Conservation (phyloP, 2,888 invertebrate genomes). For the Pyrrhosoma nymphula region DNA sequence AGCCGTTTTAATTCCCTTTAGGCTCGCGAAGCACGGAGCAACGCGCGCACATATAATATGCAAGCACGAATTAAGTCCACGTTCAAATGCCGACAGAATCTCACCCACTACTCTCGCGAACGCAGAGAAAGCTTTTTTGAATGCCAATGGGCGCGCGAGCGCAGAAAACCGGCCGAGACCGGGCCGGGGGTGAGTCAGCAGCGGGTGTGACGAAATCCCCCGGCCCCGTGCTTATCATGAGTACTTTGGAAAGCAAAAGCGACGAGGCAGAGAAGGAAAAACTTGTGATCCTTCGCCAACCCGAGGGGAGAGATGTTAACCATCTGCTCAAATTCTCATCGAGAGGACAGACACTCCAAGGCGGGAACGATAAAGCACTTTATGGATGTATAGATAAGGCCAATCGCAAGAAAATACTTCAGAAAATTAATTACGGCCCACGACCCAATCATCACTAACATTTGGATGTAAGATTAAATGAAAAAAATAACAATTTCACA, state of each 20-base stretch:
- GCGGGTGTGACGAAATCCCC: background rate
- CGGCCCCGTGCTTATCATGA: background rate
- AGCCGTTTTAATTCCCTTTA: background rate
- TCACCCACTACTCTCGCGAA: background rate
- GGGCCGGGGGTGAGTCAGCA: background rate
- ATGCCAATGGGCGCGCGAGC: background rate
- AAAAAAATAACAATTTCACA: background rate
- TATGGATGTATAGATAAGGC: background rate
- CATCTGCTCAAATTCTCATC: background rate
- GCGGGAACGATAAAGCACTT: background rate
- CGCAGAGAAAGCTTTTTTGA: slow-evolving; percentile 3
- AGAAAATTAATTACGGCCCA: background rate
- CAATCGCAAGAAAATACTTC: background rate
- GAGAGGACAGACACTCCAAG: background rate
- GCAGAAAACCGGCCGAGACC: background rate
- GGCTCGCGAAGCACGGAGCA: background rate
- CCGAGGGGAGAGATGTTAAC: background rate
- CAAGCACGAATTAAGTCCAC: background rate
- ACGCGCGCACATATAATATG: background rate
- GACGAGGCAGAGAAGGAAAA: background rate
- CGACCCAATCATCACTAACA: background rate
- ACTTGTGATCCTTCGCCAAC: background rate
- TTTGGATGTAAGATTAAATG: background rate
- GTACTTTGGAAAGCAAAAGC: background rate
- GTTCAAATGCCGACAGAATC: background rate